Evolutionary conservation across 2,888 invertebrate species (phyloP).

Genomic region (Sicus ferrugineus): DNA sequence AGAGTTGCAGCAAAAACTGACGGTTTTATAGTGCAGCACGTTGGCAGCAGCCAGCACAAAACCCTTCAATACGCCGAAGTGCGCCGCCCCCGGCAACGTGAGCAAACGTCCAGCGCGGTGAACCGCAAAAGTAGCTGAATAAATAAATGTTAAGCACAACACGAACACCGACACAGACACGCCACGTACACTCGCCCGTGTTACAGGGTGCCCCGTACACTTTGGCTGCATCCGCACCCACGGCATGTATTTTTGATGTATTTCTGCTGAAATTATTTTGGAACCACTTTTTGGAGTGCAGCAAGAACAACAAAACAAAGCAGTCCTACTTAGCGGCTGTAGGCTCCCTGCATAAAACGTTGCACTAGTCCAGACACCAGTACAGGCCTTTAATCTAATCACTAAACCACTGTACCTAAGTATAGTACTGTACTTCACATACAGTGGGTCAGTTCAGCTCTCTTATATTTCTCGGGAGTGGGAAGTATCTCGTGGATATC

Average conservation of each 20-base stretch:
- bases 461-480: no score
- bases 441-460: no score
- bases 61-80: no score
- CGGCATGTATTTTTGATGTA: constrained; percentile 17
- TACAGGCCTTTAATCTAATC: no score
- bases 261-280: constrained; percentile 24
- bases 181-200: constrained; percentile 11
- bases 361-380: no score
- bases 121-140: constrained; percentile 61
- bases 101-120: constrained; percentile 36
- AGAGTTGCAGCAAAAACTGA: neutral
- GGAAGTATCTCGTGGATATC: no score
- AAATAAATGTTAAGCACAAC: constrained; percentile 43
- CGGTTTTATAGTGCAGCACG: neutral
- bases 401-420: no score
- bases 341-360: no score
- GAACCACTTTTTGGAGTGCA: neutral
- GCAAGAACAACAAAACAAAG: no score
- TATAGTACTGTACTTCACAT: no score
- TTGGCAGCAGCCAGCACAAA: constrained; percentile 22
- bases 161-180: constrained; percentile 30
- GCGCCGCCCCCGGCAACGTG: neutral
- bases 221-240: constrained; percentile 1
- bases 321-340: no score
- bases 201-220: neutral